A percentile compares a stretch with the other conserved stretches of the same genome.
Evolutionary conservation across 2,797 vertebrate genomes (phyloP).

Genomic region (Erithacus rubecula): DNA sequence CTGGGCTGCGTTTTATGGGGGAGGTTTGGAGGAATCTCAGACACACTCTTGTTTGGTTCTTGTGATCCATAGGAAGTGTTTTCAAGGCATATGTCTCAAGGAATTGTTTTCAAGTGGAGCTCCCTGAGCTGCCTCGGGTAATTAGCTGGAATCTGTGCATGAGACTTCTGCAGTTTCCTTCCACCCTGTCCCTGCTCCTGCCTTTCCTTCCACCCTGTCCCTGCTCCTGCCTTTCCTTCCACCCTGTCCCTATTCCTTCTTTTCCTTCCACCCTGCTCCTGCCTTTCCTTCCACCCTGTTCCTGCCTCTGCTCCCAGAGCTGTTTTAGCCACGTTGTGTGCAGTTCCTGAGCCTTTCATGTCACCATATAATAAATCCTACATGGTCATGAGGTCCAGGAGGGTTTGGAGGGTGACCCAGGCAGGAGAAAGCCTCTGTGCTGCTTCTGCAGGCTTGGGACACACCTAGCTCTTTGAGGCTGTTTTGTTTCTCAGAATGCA

Average conservation of each 20-base stretch:
- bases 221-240: background rate
- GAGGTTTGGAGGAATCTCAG: background rate
- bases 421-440: background rate
- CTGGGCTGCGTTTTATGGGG: background rate
- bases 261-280: background rate
- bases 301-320: background rate
- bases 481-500: background rate
- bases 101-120: background rate
- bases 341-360: background rate
- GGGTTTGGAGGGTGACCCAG: background rate
- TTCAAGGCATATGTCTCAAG: background rate
- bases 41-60: background rate
- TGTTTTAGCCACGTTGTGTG: background rate
- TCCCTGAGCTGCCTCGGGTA: background rate
- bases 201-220: rapidly evolving
- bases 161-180: background rate
- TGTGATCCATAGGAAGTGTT: background rate
- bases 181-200: rapidly evolving
- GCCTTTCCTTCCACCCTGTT: background rate
- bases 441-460: background rate
- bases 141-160: background rate
- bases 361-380: background rate
- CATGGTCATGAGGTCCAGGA: background rate
- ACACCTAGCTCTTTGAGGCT: background rate
- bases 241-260: rapidly evolving